These are phyloP conservation scores for Gymnarchus niloticus DNA, from an alignment of 2,113 vertebrate species.

Conservation along the genomic window DNA sequence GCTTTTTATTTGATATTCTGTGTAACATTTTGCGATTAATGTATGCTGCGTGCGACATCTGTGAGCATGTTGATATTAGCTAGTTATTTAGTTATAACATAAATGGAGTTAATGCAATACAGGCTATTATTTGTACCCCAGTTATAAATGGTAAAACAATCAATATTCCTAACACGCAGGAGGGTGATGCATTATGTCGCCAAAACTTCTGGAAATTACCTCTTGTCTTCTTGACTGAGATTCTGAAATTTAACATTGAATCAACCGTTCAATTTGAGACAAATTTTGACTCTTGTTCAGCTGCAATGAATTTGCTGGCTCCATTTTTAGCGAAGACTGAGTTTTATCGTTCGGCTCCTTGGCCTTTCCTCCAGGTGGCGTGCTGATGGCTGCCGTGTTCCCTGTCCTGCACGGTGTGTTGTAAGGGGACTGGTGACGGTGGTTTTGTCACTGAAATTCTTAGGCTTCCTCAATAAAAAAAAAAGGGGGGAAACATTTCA, in stretches of 20 bases:
- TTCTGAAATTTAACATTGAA: not conserved
- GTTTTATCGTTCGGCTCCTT: not conserved
- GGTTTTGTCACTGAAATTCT: not conserved
- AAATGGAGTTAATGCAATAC: not conserved
- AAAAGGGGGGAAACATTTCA: not conserved
- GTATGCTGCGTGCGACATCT: not conserved
- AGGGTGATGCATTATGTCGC: too few relatives aligned
- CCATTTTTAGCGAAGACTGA: not conserved
- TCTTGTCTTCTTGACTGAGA: not conserved
- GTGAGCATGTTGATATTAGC: not conserved
- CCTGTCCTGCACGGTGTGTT: not conserved
- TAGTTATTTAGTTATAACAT: not conserved
- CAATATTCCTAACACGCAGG: not conserved
- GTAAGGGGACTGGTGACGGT: not conserved
- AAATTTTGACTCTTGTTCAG: constrained; percentile 13
- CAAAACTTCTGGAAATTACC: not conserved
- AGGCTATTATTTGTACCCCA: not conserved
- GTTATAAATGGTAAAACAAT: not conserved
- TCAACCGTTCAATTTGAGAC: not conserved
- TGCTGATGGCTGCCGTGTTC: too few relatives aligned
- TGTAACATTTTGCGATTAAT: not conserved
- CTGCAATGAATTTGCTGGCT: not conserved
- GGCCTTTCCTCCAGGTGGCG: too few relatives aligned
- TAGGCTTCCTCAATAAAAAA: not conserved
- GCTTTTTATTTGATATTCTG: not conserved